A percentile compares a stretch with the other conserved stretches of the same genome.
These are phyloP conservation scores for Amazona vittata DNA, from an alignment of 2,113 vertebrate species.

Conservation along the genomic window DNA sequence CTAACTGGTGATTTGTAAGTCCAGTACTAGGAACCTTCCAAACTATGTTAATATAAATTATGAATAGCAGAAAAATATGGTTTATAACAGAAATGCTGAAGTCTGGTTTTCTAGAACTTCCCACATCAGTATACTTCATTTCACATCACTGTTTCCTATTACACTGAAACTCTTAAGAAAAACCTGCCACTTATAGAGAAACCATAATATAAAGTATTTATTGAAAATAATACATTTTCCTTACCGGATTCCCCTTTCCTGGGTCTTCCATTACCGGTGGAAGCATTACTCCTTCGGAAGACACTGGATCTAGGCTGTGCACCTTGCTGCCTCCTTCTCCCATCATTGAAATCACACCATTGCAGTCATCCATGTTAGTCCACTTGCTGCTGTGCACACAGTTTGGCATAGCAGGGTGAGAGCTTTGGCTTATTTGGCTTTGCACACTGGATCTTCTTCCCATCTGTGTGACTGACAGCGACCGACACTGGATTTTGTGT, in stretches of 20 bases:
- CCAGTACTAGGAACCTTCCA: neutral
- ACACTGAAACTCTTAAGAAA: neutral
- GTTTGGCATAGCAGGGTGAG: slow-evolving; percentile 69
- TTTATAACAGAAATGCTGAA: neutral
- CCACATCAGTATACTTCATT: neutral
- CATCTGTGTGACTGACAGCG: slow-evolving; percentile 68
- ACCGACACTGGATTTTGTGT: slow-evolving; percentile 61
- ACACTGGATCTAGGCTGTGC: neutral
- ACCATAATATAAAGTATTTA: fast-evolving
- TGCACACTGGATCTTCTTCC: slow-evolving; percentile 79
- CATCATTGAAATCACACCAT: slow-evolving; percentile 56
- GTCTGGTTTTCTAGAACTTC: neutral
- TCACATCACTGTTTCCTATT: neutral
- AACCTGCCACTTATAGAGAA: fast-evolving
- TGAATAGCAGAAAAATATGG: neutral
- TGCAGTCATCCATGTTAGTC: slow-evolving; percentile 71
- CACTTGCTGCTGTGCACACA: slow-evolving; percentile 67
- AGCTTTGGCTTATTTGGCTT: slow-evolving; percentile 76
- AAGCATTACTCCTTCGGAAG: slow-evolving; percentile 57
- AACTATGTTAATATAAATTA: neutral
- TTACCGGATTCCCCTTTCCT: slow-evolving; percentile 78
- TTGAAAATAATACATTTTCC: neutral
- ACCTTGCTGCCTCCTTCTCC: slow-evolving; percentile 14
- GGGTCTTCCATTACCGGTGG: slow-evolving; percentile 79
- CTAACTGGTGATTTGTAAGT: neutral